Base-by-base conservation (phyloP, 2,113 vertebrate species). In the Syngnathus floridae region DNA sequence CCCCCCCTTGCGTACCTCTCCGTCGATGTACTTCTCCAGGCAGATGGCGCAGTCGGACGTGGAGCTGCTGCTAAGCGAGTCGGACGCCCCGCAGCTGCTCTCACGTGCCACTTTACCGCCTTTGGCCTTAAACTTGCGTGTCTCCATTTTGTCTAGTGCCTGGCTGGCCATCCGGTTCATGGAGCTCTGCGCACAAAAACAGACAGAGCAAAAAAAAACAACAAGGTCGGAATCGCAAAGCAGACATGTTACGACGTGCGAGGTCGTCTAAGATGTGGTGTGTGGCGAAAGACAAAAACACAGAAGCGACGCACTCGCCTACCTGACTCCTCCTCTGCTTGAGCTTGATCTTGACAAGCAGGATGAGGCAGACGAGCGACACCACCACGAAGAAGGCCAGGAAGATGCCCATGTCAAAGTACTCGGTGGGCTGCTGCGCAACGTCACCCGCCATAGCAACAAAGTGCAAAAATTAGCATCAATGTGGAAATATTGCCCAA, bases 341-440 rank as follows among this genome's bases (percentile, higher is more conserved):
- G 74, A 99, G 90, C 81, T 99, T 99, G 90, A 99, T 98, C 90
- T 98, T 99, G 90, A 98, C 93, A 36, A 99, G 96, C 63, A 99
- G 93, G 77, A 99, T 91, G 76, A 99, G 95, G 84, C 96, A 98
- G 57, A 98, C 97, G 69, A 99, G 90, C 72, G 97, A 98, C 68
- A 99, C 97, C 26, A 99, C 94, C 64, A 99, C 93, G 26, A 99
- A 99, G 90, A 99, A 98, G 11, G 97, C 96, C 88, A 99, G 86
- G 89, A 99, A 99, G 84, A 99, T 97, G 19, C 96, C 97, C 97
- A 99, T 98, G 85, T 99, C 97, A 11, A 99, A 98, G 81, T 99
- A 99, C 55, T 99, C 97, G 0, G 95, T 96, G 51, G 97, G 96
- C 93, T 98, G 95, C 93, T 97, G 87, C 71, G 87, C 82, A 57